Percentiles rank a stretch among this genome's conserved stretches.
Evolutionary conservation across 2,797 vertebrate species (phyloP).

Genomic region (Enoplosus armatus): DNA sequence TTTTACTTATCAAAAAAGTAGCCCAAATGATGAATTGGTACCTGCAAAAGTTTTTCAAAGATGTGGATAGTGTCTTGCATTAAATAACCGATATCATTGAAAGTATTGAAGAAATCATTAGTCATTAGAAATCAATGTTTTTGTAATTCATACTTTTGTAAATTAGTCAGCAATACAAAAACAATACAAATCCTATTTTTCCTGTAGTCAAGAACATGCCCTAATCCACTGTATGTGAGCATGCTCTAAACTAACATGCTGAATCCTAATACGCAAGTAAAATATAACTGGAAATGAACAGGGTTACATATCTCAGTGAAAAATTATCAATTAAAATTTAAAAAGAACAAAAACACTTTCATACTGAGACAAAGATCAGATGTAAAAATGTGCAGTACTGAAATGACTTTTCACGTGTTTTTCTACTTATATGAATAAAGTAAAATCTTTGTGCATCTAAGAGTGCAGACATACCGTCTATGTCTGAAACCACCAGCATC

Average conservation of each 20-base stretch:
- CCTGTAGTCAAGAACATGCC: neutral
- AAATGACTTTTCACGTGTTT: neutral
- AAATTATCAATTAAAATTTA: neutral
- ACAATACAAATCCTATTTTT: neutral
- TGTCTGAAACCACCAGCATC: slow-evolving; percentile 97
- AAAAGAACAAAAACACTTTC: neutral
- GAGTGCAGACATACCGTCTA: slow-evolving; percentile 88
- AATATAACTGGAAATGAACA: neutral
- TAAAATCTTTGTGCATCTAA: neutral
- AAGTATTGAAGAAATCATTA: too few species aligned
- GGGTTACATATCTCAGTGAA: neutral
- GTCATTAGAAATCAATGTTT: neutral
- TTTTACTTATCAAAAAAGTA: neutral
- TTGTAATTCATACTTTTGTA: neutral
- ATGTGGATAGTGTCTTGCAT: too few species aligned
- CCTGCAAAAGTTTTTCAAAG: neutral
- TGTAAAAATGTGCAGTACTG: neutral
- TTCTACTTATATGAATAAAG: neutral
- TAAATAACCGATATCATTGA: neutral
- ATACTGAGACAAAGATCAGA: neutral
- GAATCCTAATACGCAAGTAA: neutral
- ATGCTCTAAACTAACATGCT: neutral
- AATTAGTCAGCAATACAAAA: neutral
- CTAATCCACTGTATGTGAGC: neutral
- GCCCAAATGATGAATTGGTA: neutral